Conservation (phyloP, 2,797 vertebrate species). For the Leptoclinus maculatus region DNA sequence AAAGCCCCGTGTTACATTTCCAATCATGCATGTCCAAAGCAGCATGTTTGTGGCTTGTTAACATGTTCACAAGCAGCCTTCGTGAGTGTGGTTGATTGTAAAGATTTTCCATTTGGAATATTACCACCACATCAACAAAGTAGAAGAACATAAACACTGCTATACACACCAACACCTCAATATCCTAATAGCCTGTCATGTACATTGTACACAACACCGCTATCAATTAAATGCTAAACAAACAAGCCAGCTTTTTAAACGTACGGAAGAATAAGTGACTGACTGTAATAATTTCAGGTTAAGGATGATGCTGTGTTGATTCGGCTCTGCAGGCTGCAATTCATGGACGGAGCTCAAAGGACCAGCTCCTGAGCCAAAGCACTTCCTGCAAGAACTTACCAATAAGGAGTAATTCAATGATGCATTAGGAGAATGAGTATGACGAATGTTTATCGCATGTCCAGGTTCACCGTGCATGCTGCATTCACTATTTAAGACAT, state of each 20-base stretch:
- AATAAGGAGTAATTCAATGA: conserved; percentile 52
- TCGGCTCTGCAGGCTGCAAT: conserved; percentile 32
- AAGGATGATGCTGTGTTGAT: conserved; percentile 33
- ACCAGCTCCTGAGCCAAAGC: conserved; percentile 24
- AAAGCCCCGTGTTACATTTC: conserved; percentile 35
- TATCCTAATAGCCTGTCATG: conserved; percentile 22
- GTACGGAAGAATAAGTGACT: conserved; percentile 27
- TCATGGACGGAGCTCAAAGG: conserved; percentile 25
- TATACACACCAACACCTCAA: conserved; percentile 10
- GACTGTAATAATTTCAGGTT: conserved; percentile 42
- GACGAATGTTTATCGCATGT: conserved; percentile 63
- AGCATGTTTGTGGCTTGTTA: conserved; percentile 57
- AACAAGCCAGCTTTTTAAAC: conserved; percentile 25
- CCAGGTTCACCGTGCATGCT: conserved; percentile 48
- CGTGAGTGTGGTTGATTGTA: conserved; percentile 10
- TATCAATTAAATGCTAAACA: conserved; percentile 42
- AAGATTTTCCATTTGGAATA: conserved; percentile 56
- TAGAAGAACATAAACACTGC: conserved; percentile 4
- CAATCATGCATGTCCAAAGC: conserved; percentile 52
- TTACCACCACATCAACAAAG: conserved; percentile 30
- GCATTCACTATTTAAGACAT: conserved; percentile 63
- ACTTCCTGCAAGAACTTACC: conserved; percentile 39
- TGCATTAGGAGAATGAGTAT: conserved; percentile 58
- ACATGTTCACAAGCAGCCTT: conserved; percentile 33
- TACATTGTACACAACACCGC: not conserved